Base-by-base conservation (phyloP, 2,888 invertebrate species). In the Kuschelorhynchus macadamiae region DNA sequence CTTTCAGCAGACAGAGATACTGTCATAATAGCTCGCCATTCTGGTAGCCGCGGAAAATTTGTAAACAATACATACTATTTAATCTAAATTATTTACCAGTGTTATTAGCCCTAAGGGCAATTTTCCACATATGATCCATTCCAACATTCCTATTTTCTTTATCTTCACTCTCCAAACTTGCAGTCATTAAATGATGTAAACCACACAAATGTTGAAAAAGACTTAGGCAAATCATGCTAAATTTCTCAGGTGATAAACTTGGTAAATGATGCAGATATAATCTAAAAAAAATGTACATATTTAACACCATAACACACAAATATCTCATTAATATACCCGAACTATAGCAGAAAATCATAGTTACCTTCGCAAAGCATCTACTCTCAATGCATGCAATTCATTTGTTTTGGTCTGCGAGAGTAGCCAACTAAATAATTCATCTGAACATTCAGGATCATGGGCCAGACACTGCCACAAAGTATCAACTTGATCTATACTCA, bases 121-220 rank as follows among this genome's bases (percentile, higher is more conserved):
- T 96, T 82, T 94, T 94, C 96, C 97, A 97, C 74, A 97, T 85
- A 77, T 96, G 95, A 82, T 95, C 94, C 93, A 97, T 96, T 11
- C 95, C 96, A 11, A 94, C 88, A 21, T 91, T 90, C 83, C 92
- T 91, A 9, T 80, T 81, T 62, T 81, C 82, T 42, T 71, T 85
- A 2, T 63, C 72, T 17, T 78, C 77, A 12, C 67, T 69, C 18
- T 79, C 79, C 52, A 76, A 81, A 73, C 91, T 89, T 7, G 90
- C 92, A 1, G 93, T 89, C 21, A 94, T 92, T 81, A 94, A 88
- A 49, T 95, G 89, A 0, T 96, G 94, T 73, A 96, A 85, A 81
- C 92, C 94, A 79, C 95, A 96, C 52, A 97, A 85, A 80, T 97
- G 96, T 82, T 97, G 96, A 81, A 96, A 96, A 32, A 97, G 85